Base-by-base conservation (phyloP, 2,797 vertebrate genomes). In the Basileuterus tristriatus region DNA sequence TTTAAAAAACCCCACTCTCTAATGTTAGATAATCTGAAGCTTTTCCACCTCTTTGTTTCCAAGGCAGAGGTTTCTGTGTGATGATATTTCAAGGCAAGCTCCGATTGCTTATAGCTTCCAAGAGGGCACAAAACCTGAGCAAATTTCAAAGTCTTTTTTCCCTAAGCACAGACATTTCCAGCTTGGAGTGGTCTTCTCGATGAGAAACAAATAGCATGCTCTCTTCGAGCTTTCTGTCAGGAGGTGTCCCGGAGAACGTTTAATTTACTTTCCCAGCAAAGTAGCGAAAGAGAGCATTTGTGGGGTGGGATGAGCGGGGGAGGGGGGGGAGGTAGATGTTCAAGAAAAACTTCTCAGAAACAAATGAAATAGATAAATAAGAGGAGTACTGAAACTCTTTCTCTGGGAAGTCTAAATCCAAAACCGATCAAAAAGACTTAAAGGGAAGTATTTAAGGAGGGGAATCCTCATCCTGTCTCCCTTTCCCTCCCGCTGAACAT, bases 11-110 rank as follows among this genome's bases (percentile, higher is more conserved):
- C 7, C 5, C 15, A 41, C 16, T 7, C 12, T 36, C 52, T 68
- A 43, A 29, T 74, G 88, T 85, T 84, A 92, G 94, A 89, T 87
- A 95, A 90, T 89, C 75, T 30, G 88, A 62, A 80, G 37, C 50
- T 69, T 77, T 93, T 78, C 23, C 34, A 52, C 17, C 34, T 77
- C 81, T 79, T 81, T 89, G 62, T 94, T 92, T 94, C 83, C 83
- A 80, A 81, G 32, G 70, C 21, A 64, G 53, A 72, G 21, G 24
- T 26, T 72, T 93, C 44, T 70, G 27, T 50, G 49, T 44, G 68
- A 30, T 65, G 32, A 13, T 76, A 63, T 72, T 84, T 95, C 75
- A 94, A 85, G 63, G 30, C 43, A 80, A 83, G 27, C 41, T 92
- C 44, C 7, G 4, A 20, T 92, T 92, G 89, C 74, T 82, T 88